Base-by-base conservation (phyloP, 2,888 invertebrate genomes). In the Parnassius glacialis region DNA sequence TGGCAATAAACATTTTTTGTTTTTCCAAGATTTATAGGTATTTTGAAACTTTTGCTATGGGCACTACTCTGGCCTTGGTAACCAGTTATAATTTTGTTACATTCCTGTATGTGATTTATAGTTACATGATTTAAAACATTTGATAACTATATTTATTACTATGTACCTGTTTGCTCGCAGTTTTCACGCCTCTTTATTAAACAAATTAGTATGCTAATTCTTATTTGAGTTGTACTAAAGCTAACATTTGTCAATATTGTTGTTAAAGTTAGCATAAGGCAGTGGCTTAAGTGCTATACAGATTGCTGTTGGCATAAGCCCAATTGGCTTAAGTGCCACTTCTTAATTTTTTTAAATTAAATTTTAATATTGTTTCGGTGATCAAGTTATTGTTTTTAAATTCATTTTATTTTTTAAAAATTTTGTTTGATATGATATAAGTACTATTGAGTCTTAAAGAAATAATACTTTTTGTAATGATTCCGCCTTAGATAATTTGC, bases 401-500 rank as follows among this genome's bases (percentile, higher is more conserved):
- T 41, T n/a, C 7, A 52, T 13, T 44, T 54, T n/a, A 16, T 20
- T 11, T 44, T 44, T 52, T 11, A 34, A 13, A 42, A 42, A 20
- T 20, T 20, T 10, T 16, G 12, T 54, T 10, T 54, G 44, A 5
- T 20, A 47, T 55, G 12, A 5, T 10, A n/a, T 52, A 54, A 20
- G 34, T 34, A 7, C 7, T 34, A 34, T 34, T 34, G 7, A 34
- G 48, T 47, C 13, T 47, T 52, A 58, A 52, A 10, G 10, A n/a
- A 48, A 55, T 34, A 52, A 13, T 34, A 43, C 54, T 50, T 51
- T 56, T 45, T 41, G 45, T 51, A 2, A 43, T 62, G 53, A 54
- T 47, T 57, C 57, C 53, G 57, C 57, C 57, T 57, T 34, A 44
- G n/a, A 43, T 48, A 42, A 53, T 43, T 48, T 43, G 16, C 51